These are phyloP conservation scores for Nothocercus julius DNA, from an alignment of 2,113 vertebrate species.

Conservation along the genomic window DNA sequence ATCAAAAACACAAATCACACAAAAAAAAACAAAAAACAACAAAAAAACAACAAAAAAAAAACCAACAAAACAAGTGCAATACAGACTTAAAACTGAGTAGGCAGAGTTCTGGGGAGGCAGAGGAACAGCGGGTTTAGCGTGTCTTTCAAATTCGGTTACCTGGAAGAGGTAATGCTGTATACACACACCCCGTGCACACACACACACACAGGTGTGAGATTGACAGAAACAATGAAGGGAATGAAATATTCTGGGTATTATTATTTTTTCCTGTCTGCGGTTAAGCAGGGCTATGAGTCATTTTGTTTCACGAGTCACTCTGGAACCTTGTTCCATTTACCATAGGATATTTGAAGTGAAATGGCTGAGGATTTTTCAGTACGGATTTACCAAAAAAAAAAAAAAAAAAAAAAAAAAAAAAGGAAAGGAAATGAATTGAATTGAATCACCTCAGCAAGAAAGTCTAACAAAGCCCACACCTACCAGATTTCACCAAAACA, in stretches of 20 bases:
- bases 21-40: no score
- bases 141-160: conserved; percentile 59
- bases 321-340: conserved; percentile 43
- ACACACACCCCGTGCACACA: conserved; percentile 32
- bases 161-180: conserved; percentile 57
- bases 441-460: conserved; percentile 7
- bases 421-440: not conserved
- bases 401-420: not conserved
- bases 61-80: conserved; percentile 70
- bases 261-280: conserved; percentile 45
- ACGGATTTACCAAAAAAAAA: conserved; percentile 14
- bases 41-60: not conserved
- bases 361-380: conserved; percentile 33
- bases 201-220: not conserved
- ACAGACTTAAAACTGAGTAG: conserved; percentile 72
- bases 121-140: conserved; percentile 59
- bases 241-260: not conserved
- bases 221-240: conserved; percentile 42
- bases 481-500: conserved; percentile 31
- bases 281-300: conserved; percentile 56
- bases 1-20: conserved; percentile 40
- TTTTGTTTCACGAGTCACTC: conserved; percentile 50
- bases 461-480: conserved; percentile 21
- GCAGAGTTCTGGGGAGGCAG: conserved; percentile 65
- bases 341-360: conserved; percentile 33